Percentiles rank a stretch among this genome's conserved stretches.
phyloP scores from a whole-genome alignment of 2,113 vertebrate genomes.

The Numida meleagris region DNA sequence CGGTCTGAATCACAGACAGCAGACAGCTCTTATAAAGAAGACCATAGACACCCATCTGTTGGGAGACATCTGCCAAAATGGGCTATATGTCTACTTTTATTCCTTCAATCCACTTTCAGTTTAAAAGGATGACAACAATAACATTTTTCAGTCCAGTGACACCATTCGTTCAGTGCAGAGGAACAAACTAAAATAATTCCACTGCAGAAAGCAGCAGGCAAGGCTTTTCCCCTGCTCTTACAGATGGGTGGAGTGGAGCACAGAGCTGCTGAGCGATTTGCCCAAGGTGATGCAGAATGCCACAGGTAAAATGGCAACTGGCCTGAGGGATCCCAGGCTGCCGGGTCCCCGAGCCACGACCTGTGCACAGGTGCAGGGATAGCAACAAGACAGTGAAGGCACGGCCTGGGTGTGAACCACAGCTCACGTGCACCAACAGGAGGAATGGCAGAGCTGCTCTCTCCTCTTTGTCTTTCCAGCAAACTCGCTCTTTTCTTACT shows the following conservation, averaged over 20 bases:
- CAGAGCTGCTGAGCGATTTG: neutral
- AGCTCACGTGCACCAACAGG: accelerated
- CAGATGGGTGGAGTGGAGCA: neutral
- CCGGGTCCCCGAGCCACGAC: neutral
- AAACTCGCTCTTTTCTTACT: neutral
- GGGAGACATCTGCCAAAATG: constrained; percentile 15
- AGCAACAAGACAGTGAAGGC: neutral
- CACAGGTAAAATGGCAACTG: neutral
- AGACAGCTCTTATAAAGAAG: constrained; percentile 38
- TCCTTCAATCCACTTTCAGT: constrained; percentile 5
- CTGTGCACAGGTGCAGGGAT: accelerated
- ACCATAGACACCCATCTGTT: constrained; percentile 42
- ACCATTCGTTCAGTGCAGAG: neutral
- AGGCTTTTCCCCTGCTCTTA: neutral
- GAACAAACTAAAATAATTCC: neutral
- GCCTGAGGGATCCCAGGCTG: neutral
- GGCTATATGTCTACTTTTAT: constrained; percentile 38
- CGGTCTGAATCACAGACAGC: constrained; percentile 61
- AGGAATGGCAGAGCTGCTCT: neutral
- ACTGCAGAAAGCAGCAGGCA: neutral
- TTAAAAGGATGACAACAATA: constrained; percentile 47
- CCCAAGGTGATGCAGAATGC: neutral
- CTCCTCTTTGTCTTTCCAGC: neutral
- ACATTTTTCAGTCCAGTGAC: constrained; percentile 39
- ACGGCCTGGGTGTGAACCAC: accelerated